A percentile compares a stretch with the other conserved stretches of the same genome.
phyloP scores from a whole-genome alignment of 2,797 vertebrate genomes.

The Thunnus albacares region DNA sequence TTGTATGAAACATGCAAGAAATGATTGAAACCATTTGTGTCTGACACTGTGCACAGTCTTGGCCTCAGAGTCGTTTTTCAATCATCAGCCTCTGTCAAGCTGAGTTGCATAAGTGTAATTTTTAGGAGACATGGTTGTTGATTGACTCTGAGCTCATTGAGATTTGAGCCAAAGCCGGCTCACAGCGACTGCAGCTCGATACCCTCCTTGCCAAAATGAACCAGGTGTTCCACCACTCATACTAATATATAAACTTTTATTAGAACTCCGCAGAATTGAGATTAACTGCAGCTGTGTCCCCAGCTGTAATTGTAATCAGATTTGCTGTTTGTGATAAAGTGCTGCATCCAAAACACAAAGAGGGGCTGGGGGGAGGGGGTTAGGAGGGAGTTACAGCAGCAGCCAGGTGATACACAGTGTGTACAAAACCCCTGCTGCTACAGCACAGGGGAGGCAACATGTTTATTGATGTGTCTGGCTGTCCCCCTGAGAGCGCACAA shows the following conservation, averaged over 20 bases:
- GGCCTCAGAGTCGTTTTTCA: neutral
- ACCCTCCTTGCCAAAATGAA: conserved; percentile 37
- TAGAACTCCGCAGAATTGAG: conserved; percentile 28
- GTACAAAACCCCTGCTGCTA: conserved; percentile 63
- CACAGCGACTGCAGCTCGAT: conserved; percentile 11
- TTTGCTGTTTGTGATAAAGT: conserved; percentile 50
- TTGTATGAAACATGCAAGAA: neutral
- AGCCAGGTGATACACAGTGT: conserved; percentile 60
- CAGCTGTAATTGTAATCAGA: conserved; percentile 53
- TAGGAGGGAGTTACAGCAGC: conserved; percentile 26
- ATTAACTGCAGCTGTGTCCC: conserved; percentile 64
- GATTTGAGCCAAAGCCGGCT: conserved; percentile 13
- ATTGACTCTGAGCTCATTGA: neutral
- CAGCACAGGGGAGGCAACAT: conserved; percentile 45
- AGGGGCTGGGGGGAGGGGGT: neutral
- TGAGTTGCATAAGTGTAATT: conserved; percentile 6
- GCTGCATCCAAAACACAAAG: conserved; percentile 51
- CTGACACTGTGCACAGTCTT: neutral
- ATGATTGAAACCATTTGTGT: neutral
- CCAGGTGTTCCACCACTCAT: conserved; percentile 61
- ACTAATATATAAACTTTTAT: conserved; percentile 52
- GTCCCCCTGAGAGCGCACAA: conserved; percentile 52
- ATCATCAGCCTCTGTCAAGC: neutral
- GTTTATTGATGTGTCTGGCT: conserved; percentile 71
- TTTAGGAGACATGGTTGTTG: neutral